Base-by-base conservation (phyloP, 2,797 vertebrate species). In the Numenius phaeopus region DNA sequence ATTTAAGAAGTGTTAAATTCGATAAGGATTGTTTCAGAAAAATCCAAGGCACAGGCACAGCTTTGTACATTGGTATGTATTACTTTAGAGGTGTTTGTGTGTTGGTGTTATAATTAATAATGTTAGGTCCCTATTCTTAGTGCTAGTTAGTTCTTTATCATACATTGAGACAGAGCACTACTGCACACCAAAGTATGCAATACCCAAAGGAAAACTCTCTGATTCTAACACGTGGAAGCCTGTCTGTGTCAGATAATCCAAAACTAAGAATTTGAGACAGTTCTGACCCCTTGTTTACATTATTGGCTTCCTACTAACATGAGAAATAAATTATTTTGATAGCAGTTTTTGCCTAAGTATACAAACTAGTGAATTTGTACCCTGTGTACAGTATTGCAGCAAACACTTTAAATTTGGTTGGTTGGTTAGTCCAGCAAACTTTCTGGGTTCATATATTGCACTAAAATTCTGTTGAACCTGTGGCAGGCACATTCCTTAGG, bases 401-500 rank as follows among this genome's bases (percentile, higher is more conserved):
- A 98, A 98, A 98, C 98, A 98, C 97, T 98, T 98, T 96, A 97
- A 98, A 98, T 98, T 98, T 97, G 98, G 95, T 97, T 98, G 97
- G 97, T 98, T 98, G 97, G 97, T 98, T 98, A 98, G 98, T 99
- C 99, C 98, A 98, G 98, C 98, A 99, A 98, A 99, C 99, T 98
- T 99, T 98, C 97, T 98, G 98, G 99, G 98, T 99, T 99, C 98
- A 98, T 98, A 98, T 99, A 99, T 99, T 99, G 99, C 99, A 99
- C 99, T 99, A 99, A 99, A 99, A 97, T 99, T 99, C 98, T 98
- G 97, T 98, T 98, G 97, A 98, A 99, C 99, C 98, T 99, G 98
- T 98, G 98, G 98, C 99, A 99, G 99, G 99, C 99, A 99, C 98
- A 98, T 98, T 98, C 99, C 99, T 99, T 99, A 98, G 98, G 99